Evolutionary conservation across 2,797 vertebrate genomes (phyloP), one percentile per base, ranked within the genome.

Genomic region (Pseudochaenichthys georgianus): DNA sequence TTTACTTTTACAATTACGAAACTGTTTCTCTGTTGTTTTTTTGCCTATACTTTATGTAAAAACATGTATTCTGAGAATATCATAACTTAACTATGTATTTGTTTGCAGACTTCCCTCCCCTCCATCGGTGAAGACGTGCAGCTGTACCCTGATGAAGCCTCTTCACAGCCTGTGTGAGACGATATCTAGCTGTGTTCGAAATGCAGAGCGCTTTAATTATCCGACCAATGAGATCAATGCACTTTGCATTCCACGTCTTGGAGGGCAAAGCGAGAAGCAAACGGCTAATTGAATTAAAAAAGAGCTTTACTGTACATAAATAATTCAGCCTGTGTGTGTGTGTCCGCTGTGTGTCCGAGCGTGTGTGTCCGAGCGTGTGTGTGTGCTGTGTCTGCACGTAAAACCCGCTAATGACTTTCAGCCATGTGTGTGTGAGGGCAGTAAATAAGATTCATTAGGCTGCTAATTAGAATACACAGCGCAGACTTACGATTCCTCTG

Each of bases 391-490:
- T 84, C 73, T 38, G 64, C 68, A 65, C 78, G 86, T 85, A 90
- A 88, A 91, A 87, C 77, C 80, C 43, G 10, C 72, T 81, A 82
- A 89, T 84, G 87, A 82, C 81, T 87, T 80, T 80, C 76, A 83
- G 82, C 61, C 84, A 61, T 66, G 75, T 38, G 34, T 63, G 38
- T 70, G 81, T 64, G 80, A 64, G 72, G 81, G 80, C 79, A 15
- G 66, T 77, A 79, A 88, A 85, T 51, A 64, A 47, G 75, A 86
- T 88, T 88, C 75, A 90, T 91, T 87, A 80, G 79, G 31, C 70
- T 38, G 82, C 80, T 90, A 88, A 92, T 90, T 89, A 89, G 78
- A 86, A 87, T 88, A 82, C 82, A 78, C 71, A 41, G 73, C 38
- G 78, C 84, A 67, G 72, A 76, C 71, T 84, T 76, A 78, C 71